Conservation (phyloP, 2,888 invertebrate species). For the Heteropelma amictum region DNA sequence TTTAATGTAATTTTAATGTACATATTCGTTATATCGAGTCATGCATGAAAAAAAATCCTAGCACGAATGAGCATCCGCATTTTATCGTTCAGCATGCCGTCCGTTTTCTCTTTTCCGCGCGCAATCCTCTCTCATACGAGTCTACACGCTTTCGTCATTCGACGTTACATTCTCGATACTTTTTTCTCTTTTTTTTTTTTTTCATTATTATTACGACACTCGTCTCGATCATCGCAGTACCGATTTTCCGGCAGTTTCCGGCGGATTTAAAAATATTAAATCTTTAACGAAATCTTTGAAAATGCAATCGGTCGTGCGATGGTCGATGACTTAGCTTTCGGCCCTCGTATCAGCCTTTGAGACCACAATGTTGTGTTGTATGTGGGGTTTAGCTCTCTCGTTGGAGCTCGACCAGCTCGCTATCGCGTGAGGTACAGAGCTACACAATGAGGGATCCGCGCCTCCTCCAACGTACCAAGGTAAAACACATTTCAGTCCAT, state of each 20-base stretch:
- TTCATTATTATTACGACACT: constrained; percentile 21
- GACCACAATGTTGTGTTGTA: constrained; percentile 78
- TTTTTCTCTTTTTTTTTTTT: constrained; percentile 5
- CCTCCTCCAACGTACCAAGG: constrained; percentile 76
- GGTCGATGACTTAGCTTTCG: constrained; percentile 43
- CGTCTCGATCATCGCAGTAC: constrained; percentile 47
- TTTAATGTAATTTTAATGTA: too few species aligned
- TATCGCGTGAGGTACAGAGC: constrained; percentile 82
- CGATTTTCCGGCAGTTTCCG: constrained; percentile 1
- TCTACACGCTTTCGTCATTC: constrained; percentile 36
- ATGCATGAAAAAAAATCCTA: constrained; percentile 28
- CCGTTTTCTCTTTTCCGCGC: constrained; percentile 11
- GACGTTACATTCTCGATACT: constrained; percentile 25
- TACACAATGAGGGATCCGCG: constrained; percentile 80
- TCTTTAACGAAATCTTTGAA: too few species aligned
- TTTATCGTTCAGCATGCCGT: constrained; percentile 6
- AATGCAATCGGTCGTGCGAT: constrained; percentile 40
- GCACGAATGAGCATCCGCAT: background rate
- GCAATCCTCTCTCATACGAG: constrained; percentile 5
- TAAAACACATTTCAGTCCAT: constrained; percentile 63
- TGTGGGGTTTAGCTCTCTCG: constrained; percentile 81
- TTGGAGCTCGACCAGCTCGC: constrained; percentile 83
- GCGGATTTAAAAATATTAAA: too few species aligned
- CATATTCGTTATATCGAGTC: too few species aligned
- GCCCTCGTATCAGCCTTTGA: constrained; percentile 67